Base-by-base conservation (phyloP, 1,140 invertebrate genomes). In the Nomia melanderi region DNA sequence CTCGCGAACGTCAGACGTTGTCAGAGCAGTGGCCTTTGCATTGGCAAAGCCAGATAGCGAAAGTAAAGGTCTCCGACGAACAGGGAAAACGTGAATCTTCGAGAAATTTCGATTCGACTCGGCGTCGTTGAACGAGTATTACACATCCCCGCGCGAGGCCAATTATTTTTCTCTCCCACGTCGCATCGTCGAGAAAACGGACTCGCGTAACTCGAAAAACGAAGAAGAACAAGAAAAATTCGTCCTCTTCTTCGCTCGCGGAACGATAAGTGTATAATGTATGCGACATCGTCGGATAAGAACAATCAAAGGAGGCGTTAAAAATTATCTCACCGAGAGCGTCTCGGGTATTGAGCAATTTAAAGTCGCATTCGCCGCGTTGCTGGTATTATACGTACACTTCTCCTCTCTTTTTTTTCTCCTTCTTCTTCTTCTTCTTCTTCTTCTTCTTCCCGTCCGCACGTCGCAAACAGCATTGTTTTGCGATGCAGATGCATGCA, bases 1-100 rank as follows among this genome's bases (percentile, higher is more conserved):
- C 81, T 78, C 39, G 44, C 29, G 44, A 62, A 78, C 67, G 57
- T 31, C 53, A 60, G 74, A 82, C 74, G 60, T 82, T 33, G 76
- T 60, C 66, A 54, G 62, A 67, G 66, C 69, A 80, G 57, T 79
- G 78, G 77, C 72, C 72, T 80, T 80, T 83, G 77, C 72, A 80
- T 84, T 77, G 67, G 81, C 56, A 72, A 71, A 84, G 41, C 23
- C 69, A 70, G 67, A 79, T 79, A 79, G 63, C 72, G 71, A 82
- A 66, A 66, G 56, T 44, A 44, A 82, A 81, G 62, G 20, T 63
- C 63, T 50, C 23, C 41, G n/a, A 14, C 47, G 12, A 25, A 12
- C 36, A 12, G 25, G 31, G 12, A 47, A 62, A 67, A 31, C 25
- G 50, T 29, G 25, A 12, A 17, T 44, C 56, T 53, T 33, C 44